Percentiles rank a stretch among this genome's conserved stretches.
phyloP scores from a whole-genome alignment of 2,797 vertebrate species.

The Tapirus indicus region DNA sequence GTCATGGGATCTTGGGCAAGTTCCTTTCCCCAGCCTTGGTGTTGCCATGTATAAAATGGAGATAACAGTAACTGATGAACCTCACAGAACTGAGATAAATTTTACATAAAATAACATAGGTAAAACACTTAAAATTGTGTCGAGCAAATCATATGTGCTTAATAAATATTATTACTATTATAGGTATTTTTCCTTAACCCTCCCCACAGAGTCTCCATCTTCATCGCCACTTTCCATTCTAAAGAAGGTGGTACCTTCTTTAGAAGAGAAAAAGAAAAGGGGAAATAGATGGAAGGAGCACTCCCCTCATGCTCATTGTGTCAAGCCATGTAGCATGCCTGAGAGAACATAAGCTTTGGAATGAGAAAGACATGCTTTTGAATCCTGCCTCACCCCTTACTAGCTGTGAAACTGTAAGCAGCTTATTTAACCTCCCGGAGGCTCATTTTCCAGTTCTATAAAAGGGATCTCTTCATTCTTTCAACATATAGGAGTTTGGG shows the following conservation, averaged over 20 bases:
- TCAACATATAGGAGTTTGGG: background rate
- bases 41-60: background rate
- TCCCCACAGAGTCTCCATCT: background rate
- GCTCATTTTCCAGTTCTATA: constrained; percentile 63
- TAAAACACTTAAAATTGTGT: background rate
- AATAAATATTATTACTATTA: background rate
- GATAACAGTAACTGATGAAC: background rate
- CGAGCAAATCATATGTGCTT: background rate
- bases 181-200: background rate
- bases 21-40: background rate
- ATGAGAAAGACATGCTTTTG: constrained; percentile 37
- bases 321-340: background rate
- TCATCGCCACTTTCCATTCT: background rate
- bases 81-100: background rate
- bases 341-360: background rate
- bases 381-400: constrained; percentile 8
- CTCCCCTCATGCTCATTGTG: background rate
- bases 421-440: constrained; percentile 58
- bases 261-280: background rate
- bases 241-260: background rate
- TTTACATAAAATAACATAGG: background rate
- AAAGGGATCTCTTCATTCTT: constrained; percentile 40
- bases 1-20: background rate
- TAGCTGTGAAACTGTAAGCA: constrained; percentile 45
- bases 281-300: background rate